A percentile compares a stretch with the other conserved stretches of the same genome.
Conservation (phyloP, 2,888 invertebrate species). For the Parasteatoda lunata region DNA sequence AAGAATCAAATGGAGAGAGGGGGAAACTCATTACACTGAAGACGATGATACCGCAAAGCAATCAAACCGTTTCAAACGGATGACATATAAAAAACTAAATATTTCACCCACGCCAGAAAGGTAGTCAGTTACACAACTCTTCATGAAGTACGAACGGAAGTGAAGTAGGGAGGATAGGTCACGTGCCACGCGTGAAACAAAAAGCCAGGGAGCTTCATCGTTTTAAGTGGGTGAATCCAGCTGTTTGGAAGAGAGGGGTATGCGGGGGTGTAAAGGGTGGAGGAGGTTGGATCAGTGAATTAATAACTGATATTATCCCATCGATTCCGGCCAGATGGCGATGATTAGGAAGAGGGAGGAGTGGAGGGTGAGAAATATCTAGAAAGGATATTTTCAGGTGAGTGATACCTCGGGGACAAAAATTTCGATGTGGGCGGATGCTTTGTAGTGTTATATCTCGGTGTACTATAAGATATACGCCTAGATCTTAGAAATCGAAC, state of each 20-base stretch:
- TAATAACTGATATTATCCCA: slow-evolving; percentile 22
- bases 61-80: neutral
- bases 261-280: neutral
- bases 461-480: no score
- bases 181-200: slow-evolving; percentile 15
- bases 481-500: no score
- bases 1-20: neutral
- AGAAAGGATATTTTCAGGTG: no score
- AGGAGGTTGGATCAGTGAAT: neutral
- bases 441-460: no score
- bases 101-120: neutral
- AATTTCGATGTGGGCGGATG: no score
- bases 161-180: slow-evolving; percentile 8
- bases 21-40: neutral
- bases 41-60: neutral
- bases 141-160: slow-evolving; percentile 15
- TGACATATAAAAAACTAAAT: neutral
- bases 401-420: no score
- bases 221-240: neutral
- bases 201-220: slow-evolving; percentile 32
- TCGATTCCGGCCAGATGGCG: slow-evolving; percentile 5
- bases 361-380: slow-evolving; percentile 10
- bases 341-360: neutral
- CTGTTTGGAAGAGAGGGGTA: neutral
- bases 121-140: neutral